A percentile compares a stretch with the other conserved stretches of the same genome.
These are phyloP conservation scores for Resseliella maxima DNA, from an alignment of 2,888 invertebrate genomes.

Conservation along the genomic window DNA sequence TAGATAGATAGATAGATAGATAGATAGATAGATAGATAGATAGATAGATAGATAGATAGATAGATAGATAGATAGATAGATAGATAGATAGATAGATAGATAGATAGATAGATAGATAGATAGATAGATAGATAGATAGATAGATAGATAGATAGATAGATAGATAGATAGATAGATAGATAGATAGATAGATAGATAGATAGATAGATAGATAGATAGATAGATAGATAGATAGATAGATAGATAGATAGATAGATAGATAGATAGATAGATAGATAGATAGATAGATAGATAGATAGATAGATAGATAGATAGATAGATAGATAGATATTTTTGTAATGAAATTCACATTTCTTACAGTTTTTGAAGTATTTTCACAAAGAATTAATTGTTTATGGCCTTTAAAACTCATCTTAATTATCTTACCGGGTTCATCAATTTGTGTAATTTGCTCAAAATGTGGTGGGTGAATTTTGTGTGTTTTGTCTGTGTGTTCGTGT, in stretches of 20 bases:
- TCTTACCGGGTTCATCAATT: constrained; percentile 49
- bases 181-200: too few relatives aligned
- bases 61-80: background rate
- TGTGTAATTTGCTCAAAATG: constrained; percentile 54
- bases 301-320: too few relatives aligned
- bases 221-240: background rate
- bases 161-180: too few relatives aligned
- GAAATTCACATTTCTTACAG: background rate
- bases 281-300: background rate
- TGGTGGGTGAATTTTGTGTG: constrained; percentile 50
- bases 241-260: too few relatives aligned
- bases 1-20: background rate
- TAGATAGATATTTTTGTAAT: too few relatives aligned
- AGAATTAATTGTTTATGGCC: background rate
- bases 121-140: too few relatives aligned
- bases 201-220: background rate
- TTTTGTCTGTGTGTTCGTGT: constrained; percentile 51
- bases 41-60: too few relatives aligned
- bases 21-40: background rate
- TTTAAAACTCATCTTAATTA: background rate
- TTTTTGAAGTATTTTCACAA: background rate
- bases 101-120: too few relatives aligned
- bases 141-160: background rate
- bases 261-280: background rate
- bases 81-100: background rate